Conservation (phyloP, 2,888 invertebrate genomes). For the Ophion ventricosus region DNA sequence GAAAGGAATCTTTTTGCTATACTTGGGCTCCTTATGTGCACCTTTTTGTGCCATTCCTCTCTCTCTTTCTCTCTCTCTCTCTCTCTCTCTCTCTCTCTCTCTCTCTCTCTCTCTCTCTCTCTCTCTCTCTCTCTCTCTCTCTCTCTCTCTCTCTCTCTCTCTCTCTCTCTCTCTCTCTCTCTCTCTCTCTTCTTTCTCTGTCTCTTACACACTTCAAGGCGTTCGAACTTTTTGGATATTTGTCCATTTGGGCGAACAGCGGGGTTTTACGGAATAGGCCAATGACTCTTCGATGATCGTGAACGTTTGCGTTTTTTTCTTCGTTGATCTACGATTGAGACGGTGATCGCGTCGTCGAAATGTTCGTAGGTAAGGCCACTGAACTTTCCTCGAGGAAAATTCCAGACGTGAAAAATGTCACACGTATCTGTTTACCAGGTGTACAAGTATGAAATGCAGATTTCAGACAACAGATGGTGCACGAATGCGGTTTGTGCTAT, state of each 20-base stretch:
- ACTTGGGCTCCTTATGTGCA: slow-evolving; percentile 25
- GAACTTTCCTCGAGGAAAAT: slow-evolving; percentile 30
- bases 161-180: too few species aligned
- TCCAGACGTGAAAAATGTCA: slow-evolving; percentile 43
- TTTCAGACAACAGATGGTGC: too few species aligned
- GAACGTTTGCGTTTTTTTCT: slow-evolving; percentile 12
- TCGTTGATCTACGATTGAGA: background rate
- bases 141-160: too few species aligned
- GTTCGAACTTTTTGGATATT: slow-evolving; percentile 16
- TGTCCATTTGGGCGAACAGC: slow-evolving; percentile 24
- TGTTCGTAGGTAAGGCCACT: slow-evolving; percentile 2
- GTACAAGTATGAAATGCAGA: too few species aligned
- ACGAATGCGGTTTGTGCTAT: too few species aligned
- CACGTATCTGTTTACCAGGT: slow-evolving; percentile 40
- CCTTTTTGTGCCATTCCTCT: slow-evolving; percentile 7
- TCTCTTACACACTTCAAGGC: background rate
- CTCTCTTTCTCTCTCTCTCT: background rate
- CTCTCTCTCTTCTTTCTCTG: too few species aligned
- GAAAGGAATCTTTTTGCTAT: slow-evolving; percentile 18
- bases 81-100: too few species aligned
- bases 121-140: too few species aligned
- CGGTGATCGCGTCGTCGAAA: slow-evolving; percentile 6
- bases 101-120: too few species aligned
- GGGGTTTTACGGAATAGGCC: slow-evolving; percentile 13
- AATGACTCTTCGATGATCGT: slow-evolving; percentile 30